Percentiles rank a stretch among this genome's conserved stretches.
Evolutionary conservation across 1,140 invertebrate genomes (phyloP).

Genomic region (Chlorops oryzae): DNA sequence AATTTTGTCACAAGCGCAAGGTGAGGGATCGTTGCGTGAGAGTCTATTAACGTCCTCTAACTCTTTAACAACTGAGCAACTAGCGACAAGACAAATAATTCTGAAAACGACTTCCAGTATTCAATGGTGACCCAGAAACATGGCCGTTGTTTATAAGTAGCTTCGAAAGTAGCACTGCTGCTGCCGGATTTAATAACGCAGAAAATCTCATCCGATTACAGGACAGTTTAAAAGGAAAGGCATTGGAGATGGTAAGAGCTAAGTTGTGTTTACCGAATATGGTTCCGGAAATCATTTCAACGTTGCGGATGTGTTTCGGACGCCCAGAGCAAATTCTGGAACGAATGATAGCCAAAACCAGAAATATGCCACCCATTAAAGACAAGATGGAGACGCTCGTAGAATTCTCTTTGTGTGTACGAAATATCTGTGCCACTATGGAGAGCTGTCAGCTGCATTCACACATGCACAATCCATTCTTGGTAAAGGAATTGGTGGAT

Average conservation of each 20-base stretch:
- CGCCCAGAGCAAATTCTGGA: conserved; percentile 6
- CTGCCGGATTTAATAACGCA: background rate
- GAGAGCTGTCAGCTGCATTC: conserved; percentile 3
- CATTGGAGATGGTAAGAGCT: conserved; percentile 2
- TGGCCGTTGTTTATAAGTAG: conserved; percentile 10
- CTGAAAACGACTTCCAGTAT: background rate
- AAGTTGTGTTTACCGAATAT: background rate
- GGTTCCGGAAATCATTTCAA: conserved; percentile 9
- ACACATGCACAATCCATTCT: conserved; percentile 2
- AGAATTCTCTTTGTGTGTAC: conserved; percentile 3
- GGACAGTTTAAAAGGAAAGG: background rate
- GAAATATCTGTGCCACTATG: conserved; percentile 10
- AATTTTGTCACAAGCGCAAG: background rate
- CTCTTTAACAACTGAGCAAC: background rate
- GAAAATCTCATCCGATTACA: background rate
- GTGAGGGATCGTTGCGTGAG: background rate
- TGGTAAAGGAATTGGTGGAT: conserved; percentile 6
- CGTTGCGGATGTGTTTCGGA: conserved; percentile 8
- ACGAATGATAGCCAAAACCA: background rate
- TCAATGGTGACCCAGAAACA: conserved; percentile 9
- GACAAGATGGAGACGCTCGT: conserved; percentile 5
- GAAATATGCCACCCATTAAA: conserved; percentile 1
- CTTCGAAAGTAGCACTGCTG: conserved; percentile 1
- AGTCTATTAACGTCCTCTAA: background rate
- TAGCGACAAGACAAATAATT: conserved; percentile 2